Evolutionary conservation across 2,797 vertebrate species (phyloP).

Genomic region (Bovichtus diacanthus): DNA sequence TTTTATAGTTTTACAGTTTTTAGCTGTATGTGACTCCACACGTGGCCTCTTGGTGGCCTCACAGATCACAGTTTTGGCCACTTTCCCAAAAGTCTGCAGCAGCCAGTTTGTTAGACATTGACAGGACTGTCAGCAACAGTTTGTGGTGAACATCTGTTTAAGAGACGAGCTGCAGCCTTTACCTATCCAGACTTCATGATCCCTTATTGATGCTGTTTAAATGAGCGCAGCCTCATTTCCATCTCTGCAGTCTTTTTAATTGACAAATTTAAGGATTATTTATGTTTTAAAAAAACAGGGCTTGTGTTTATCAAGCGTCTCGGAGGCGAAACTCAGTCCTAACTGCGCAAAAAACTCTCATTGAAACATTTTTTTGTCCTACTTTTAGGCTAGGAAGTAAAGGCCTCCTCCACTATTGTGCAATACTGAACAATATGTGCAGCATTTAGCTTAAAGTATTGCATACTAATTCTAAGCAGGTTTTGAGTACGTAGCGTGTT

Average conservation of each 20-base stretch:
- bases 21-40: background rate
- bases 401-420: no score
- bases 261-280: background rate
- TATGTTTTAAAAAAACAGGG: background rate
- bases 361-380: background rate
- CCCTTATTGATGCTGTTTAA: background rate
- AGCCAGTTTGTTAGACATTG: background rate
- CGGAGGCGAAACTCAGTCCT: background rate
- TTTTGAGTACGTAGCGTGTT: no score
- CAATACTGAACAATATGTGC: no score
- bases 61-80: background rate
- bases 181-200: background rate
- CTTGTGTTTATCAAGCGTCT: background rate
- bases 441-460: no score
- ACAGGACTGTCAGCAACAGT: background rate
- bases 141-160: background rate
- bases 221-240: background rate
- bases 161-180: background rate
- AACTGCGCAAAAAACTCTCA: background rate
- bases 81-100: no score
- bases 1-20: background rate
- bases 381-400: background rate
- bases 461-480: no score
- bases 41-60: conserved; percentile 22
- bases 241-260: background rate